phyloP scores from a whole-genome alignment of 2,797 vertebrate genomes.

The Glossophaga mutica region DNA sequence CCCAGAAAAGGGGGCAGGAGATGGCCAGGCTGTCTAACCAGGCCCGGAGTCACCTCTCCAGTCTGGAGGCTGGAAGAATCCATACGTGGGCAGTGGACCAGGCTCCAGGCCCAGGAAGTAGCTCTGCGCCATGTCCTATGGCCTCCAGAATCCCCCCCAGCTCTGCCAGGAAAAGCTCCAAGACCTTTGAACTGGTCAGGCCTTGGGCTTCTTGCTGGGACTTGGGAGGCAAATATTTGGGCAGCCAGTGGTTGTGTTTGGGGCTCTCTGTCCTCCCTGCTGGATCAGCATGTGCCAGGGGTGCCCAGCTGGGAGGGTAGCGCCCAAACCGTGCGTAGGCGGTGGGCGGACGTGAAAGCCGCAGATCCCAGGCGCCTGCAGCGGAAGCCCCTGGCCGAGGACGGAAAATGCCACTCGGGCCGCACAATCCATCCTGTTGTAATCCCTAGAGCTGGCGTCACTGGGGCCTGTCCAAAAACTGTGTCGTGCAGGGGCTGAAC shows the following conservation, averaged over 20 bases:
- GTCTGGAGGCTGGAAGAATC: not conserved
- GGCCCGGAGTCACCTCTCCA: not conserved
- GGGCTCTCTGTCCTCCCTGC: constrained; percentile 77
- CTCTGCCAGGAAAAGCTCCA: constrained; percentile 57
- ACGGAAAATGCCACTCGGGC: constrained; percentile 78
- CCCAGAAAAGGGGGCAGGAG: not conserved
- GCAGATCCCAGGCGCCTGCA: constrained; percentile 83
- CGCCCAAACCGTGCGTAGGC: constrained; percentile 82
- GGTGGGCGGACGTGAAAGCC: not conserved
- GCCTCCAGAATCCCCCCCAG: not conserved
- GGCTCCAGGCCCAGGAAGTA: not conserved
- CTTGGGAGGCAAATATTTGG: constrained; percentile 71
- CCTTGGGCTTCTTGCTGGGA: constrained; percentile 54
- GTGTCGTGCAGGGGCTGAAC: constrained; percentile 82
- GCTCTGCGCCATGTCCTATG: not conserved
- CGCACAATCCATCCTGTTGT: constrained; percentile 87
- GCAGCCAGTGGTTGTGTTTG: constrained; percentile 66
- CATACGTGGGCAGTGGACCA: not conserved
- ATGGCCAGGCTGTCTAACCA: not conserved
- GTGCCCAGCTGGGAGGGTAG: constrained; percentile 78
- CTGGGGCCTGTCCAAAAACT: constrained; percentile 80
- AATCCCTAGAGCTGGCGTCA: constrained; percentile 85
- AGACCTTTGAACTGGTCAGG: constrained; percentile 46
- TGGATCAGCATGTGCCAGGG: constrained; percentile 75
- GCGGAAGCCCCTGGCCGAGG: constrained; percentile 81